Evolutionary conservation across 2,797 vertebrate genomes (phyloP).

Genomic region (Pangasius djambal): DNA sequence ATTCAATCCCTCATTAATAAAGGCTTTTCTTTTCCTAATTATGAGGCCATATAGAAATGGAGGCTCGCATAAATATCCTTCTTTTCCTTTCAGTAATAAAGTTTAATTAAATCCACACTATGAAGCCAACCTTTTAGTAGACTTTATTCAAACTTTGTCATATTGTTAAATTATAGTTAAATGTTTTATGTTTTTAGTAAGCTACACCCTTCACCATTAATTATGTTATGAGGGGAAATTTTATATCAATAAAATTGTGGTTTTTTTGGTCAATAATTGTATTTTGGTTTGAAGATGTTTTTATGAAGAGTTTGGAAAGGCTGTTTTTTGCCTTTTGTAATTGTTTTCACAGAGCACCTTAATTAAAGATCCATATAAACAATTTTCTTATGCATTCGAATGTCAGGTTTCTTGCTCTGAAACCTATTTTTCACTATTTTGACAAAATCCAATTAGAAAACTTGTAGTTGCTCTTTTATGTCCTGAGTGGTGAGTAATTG

Average conservation of each 20-base stretch:
- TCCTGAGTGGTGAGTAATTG: background rate
- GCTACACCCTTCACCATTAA: background rate
- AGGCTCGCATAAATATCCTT: background rate
- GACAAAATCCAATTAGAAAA: background rate
- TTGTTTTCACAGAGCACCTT: background rate
- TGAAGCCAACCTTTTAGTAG: background rate
- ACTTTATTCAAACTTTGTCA: background rate
- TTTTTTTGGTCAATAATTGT: background rate
- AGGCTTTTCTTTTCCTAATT: slow-evolving; percentile 67
- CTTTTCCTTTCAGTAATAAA: background rate
- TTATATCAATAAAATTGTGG: no score
- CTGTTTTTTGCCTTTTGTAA: slow-evolving; percentile 1
- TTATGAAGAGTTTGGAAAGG: background rate
- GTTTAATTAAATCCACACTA: background rate
- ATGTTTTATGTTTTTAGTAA: background rate
- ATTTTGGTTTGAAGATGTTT: background rate
- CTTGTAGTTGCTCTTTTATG: background rate
- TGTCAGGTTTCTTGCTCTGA: background rate
- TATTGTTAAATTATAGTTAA: background rate
- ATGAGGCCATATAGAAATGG: slow-evolving; percentile 26
- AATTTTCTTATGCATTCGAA: background rate
- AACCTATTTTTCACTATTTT: slow-evolving; percentile 7
- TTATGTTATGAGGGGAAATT: background rate
- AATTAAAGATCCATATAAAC: background rate
- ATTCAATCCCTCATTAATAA: slow-evolving; percentile 65